Base-by-base conservation (phyloP, 1,140 invertebrate genomes). In the Drosophila nigromelanica region DNA sequence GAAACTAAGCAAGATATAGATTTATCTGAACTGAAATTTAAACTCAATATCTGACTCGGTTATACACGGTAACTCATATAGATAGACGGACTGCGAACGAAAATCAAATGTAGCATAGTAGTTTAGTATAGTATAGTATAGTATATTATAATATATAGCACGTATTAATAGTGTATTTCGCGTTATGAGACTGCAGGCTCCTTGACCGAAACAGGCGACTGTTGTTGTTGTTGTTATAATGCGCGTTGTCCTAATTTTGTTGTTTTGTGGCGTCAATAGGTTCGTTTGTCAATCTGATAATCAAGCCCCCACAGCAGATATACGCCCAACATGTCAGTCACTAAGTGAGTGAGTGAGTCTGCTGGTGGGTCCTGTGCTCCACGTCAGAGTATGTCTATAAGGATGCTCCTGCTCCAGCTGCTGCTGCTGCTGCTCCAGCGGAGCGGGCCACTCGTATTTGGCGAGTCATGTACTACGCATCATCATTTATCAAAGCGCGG, bases 401-500 rank as follows among this genome's bases (percentile, higher is more conserved):
- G 43, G 48, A 2, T 33, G 30, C 30, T 33, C 30, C 7, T 3
- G 30, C 30, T 33, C 6, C 6, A 6, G 30, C 30, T 7, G 1
- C 30, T 33, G 47, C 55, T 54, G 75, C 50, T 55, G 61, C 52
- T 74, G 68, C 50, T 56, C 59, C 43, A 73, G 71, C 7, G 45
- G 54, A 45, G 42, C 63, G 52, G 21, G 40, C 67, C 68, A 72
- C 64, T 75, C 63, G 67, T 77, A 74, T 85, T 71, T 63, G 80
- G 66, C 77, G 52, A 85, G 81, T 85, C 81, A 85, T 85, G 81
- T 85, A 76, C 77, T 76, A 73, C 81, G 77, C 81, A 85, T 85
- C 80, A 85, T 85, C 81, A 85, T 85, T 85, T 80, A 85, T 85
- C 81, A 85, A 85, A 51, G 70, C 73, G 66, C 56, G 73, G 70